Conservation (phyloP, 1,140 invertebrate species). For the Scaptomyza hsui region DNA sequence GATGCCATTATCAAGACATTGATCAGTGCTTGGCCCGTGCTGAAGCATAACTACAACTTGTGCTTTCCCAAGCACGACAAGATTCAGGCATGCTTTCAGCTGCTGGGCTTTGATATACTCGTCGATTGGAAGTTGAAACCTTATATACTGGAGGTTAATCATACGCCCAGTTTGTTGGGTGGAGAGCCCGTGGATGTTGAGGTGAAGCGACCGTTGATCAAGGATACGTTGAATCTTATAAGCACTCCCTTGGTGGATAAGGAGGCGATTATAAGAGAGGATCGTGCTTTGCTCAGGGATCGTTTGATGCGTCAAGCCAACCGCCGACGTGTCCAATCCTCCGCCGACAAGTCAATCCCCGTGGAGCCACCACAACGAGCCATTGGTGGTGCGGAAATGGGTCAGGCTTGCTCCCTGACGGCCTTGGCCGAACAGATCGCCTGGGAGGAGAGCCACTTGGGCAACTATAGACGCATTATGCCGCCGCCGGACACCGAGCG, state of each 20-base stretch:
- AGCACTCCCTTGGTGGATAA: conserved; percentile 92
- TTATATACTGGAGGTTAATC: conserved; percentile 94
- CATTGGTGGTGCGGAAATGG: not conserved
- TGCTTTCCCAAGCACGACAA: conserved; percentile 94
- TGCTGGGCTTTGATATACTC: conserved; percentile 95
- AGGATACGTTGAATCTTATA: conserved; percentile 92
- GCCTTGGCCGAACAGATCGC: conserved; percentile 87
- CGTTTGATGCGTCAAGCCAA: conserved; percentile 59
- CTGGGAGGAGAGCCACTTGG: conserved; percentile 91
- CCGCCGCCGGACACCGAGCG: conserved; percentile 57
- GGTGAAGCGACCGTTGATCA: conserved; percentile 91
- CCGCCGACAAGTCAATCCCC: not conserved
- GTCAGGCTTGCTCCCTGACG: conserved; percentile 61
- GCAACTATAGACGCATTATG: conserved; percentile 87
- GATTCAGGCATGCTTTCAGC: conserved; percentile 94
- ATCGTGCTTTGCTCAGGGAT: conserved; percentile 81
- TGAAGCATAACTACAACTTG: conserved; percentile 94
- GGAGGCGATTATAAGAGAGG: conserved; percentile 89
- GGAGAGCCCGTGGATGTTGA: conserved; percentile 92
- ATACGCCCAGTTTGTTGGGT: conserved; percentile 95
- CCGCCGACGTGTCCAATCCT: conserved; percentile 84
- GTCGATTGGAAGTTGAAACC: conserved; percentile 93
- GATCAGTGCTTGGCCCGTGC: conserved; percentile 91
- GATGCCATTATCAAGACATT: conserved; percentile 96
- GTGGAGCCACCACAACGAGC: not conserved